A percentile compares a stretch with the other conserved stretches of the same genome.
phyloP scores from a whole-genome alignment of 2,888 invertebrate species.

The Drosophila siamana region DNA sequence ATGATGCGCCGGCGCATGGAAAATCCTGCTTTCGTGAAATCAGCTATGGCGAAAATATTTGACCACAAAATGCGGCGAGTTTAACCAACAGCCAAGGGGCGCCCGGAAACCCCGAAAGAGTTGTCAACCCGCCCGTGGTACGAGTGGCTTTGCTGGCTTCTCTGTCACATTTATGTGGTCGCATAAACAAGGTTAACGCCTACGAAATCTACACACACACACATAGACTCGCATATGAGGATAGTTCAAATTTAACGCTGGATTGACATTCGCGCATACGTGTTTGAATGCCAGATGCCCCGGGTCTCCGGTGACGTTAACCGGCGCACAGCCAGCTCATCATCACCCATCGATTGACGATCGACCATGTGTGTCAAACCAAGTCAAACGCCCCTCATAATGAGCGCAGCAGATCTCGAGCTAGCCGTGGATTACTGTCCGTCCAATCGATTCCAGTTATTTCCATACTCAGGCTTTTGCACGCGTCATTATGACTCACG shows the following conservation, averaged over 20 bases:
- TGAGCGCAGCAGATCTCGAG: slow-evolving; percentile 53
- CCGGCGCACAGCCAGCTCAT: slow-evolving; percentile 33
- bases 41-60: slow-evolving; percentile 60
- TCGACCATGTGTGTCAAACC: slow-evolving; percentile 50
- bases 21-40: slow-evolving; percentile 63
- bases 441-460: slow-evolving; percentile 32
- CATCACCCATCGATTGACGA: slow-evolving; percentile 42
- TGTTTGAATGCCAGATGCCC: slow-evolving; percentile 65
- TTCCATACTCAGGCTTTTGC: slow-evolving; percentile 30
- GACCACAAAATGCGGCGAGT: slow-evolving; percentile 73
- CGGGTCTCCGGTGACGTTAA: slow-evolving; percentile 10
- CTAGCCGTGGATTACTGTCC: slow-evolving; percentile 37
- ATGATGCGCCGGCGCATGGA: slow-evolving; percentile 73
- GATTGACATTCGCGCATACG: slow-evolving; percentile 46
- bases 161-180: slow-evolving; percentile 76
- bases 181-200: slow-evolving; percentile 81
- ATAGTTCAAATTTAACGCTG: slow-evolving; percentile 64
- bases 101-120: slow-evolving; percentile 72
- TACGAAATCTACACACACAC: slow-evolving; percentile 56
- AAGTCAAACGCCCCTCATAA: slow-evolving; percentile 74
- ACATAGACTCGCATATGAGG: slow-evolving; percentile 26
- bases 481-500: slow-evolving; percentile 34
- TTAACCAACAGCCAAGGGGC: slow-evolving; percentile 74
- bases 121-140: slow-evolving; percentile 39
- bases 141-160: slow-evolving; percentile 15